Base-by-base conservation (phyloP, 2,113 vertebrate genomes). In the Corythoichthys intestinalis region DNA sequence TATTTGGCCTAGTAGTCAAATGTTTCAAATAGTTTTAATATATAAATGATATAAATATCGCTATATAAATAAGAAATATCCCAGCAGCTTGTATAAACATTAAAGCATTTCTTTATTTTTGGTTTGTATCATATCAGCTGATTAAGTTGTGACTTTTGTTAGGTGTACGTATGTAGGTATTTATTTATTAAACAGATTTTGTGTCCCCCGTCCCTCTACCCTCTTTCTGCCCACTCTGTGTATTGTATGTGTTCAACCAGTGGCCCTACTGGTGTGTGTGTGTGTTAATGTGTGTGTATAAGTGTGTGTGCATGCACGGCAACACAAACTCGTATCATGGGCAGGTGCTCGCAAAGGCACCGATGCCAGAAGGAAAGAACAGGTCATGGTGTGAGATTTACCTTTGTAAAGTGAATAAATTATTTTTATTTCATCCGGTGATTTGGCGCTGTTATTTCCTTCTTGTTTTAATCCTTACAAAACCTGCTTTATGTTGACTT, bases 11-110 rank as follows among this genome's bases (percentile, higher is more conserved):
- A 90, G 86, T 94, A 92, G 91, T 92, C 89, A 91, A 92, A 93
- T 88, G 91, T 93, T 92, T 92, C 86, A 95, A 90, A 92, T 91
- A 91, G 94, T 94, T 94, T 92, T 91, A 93, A 88, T 85, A 86
- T 91, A 93, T 93, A 86, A 88, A 93, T 92, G 82, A 93, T 93
- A 84, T 89, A 91, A 90, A 91, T 77, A 75, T 67, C 63, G 54
- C 78, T 69, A 76, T 75, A 83, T 74, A 85, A 77, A 89, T 81
- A 88, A 81, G 79, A 90, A 93, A 90, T 93, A 94, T 86, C 90
- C 92, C 88, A 87, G 90, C 92, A 92, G 94, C 93, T 93, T 97
- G 94, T 98, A 96, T 93, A 96, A 96, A 97, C 93, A 96, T 94
- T 89, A 93, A 94, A 94, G 92, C 92, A 90, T 93, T 96, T 93